A percentile compares a stretch with the other conserved stretches of the same genome.
Conservation (phyloP, 2,113 vertebrate species). For the Pteropus alecto region DNA sequence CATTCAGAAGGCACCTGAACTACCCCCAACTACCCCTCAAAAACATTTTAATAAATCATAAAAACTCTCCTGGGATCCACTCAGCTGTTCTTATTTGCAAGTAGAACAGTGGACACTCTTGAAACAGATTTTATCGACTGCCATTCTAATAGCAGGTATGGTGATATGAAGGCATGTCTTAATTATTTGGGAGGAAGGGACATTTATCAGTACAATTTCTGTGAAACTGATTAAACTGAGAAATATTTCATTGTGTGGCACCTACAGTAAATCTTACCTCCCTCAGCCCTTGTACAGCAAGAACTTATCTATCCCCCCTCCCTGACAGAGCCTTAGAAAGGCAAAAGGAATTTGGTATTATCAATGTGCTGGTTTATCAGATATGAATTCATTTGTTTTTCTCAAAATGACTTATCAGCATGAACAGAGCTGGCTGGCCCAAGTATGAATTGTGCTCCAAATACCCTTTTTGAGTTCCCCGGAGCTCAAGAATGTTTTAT, state of each 20-base stretch:
- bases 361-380: constrained; percentile 70
- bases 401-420: constrained; percentile 73
- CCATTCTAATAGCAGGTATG: background rate
- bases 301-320: constrained; percentile 15
- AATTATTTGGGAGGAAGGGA: background rate
- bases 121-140: background rate
- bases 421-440: constrained; percentile 72
- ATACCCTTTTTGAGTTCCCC: constrained; percentile 72
- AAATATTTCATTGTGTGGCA: constrained; percentile 29
- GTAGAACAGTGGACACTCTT: background rate
- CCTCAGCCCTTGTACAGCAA: background rate
- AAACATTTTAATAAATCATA: background rate
- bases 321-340: constrained; percentile 61
- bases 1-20: background rate
- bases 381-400: constrained; percentile 80
- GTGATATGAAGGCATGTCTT: background rate
- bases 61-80: background rate
- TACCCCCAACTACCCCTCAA: background rate
- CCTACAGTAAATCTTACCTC: constrained; percentile 35
- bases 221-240: constrained; percentile 12
- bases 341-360: constrained; percentile 74
- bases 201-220: background rate
- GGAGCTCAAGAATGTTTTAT: constrained; percentile 71
- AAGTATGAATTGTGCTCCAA: constrained; percentile 72
- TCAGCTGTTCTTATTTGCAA: background rate